Percentiles rank a stretch among this genome's conserved stretches.
Conservation (phyloP, 2,888 invertebrate genomes). For the Hypomecis atomaria region DNA sequence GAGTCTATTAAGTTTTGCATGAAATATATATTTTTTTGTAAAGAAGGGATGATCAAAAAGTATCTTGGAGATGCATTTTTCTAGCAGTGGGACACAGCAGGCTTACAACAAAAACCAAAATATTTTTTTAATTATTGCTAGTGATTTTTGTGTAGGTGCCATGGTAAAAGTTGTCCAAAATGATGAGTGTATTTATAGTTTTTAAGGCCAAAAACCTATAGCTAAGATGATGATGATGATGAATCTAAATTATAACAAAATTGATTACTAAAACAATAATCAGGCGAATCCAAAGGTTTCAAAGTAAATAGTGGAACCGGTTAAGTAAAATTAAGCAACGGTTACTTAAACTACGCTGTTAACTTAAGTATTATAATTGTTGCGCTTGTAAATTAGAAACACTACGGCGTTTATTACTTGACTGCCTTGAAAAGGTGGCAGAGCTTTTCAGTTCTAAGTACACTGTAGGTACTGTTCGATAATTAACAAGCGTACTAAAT, state of each 20-base stretch:
- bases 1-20: no score
- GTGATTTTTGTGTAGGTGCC: no score
- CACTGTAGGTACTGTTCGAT: not conserved
- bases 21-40: no score
- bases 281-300: constrained; percentile 1
- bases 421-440: not conserved
- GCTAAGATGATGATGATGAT: not conserved
- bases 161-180: no score
- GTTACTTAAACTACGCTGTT: not conserved
- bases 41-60: no score
- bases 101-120: no score
- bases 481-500: no score
- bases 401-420: not conserved
- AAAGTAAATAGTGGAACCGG: constrained; percentile 8
- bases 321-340: constrained; percentile 10
- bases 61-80: no score
- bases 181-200: no score
- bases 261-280: not conserved
- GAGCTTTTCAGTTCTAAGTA: not conserved
- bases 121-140: no score
- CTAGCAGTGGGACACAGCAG: no score
- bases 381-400: not conserved
- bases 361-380: not conserved
- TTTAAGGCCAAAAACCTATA: no score
- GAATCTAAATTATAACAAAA: not conserved